Evolutionary conservation across 2,888 invertebrate genomes (phyloP).

Genomic region (Aelia acuminata): DNA sequence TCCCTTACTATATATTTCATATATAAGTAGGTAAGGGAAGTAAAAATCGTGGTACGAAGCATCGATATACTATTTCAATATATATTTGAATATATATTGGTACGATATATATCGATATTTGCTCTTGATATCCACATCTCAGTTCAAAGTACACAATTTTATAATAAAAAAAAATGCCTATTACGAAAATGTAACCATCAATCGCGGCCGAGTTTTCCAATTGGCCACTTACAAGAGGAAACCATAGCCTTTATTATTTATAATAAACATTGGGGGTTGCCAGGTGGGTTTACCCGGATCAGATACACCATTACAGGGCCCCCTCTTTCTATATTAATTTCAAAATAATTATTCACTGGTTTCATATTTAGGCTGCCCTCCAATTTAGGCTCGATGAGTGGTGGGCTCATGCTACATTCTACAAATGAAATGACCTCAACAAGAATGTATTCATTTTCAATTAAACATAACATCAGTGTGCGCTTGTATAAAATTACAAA

Average conservation of each 20-base stretch:
- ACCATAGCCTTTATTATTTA: background rate
- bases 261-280: background rate
- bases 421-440: background rate
- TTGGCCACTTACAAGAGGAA: background rate
- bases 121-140: no score
- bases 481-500: background rate
- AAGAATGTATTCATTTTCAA: background rate
- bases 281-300: background rate
- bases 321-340: conserved; percentile 29
- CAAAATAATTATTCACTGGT: conserved; percentile 2
- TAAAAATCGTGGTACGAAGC: no score
- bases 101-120: no score
- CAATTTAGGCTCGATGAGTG: background rate
- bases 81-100: no score
- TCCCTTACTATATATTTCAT: no score
- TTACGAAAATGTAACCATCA: background rate
- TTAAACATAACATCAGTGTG: background rate
- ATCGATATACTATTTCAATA: no score
- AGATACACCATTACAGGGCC: background rate
- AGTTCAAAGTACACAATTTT: no score
- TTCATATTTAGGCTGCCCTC: conserved; percentile 15
- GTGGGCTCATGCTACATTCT: background rate
- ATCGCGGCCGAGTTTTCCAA: background rate
- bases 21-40: no score
- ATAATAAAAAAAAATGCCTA: no score